Evolutionary conservation across 2,888 invertebrate genomes (phyloP), one percentile per base, ranked within the genome.

Genomic region (Pandemis corylana): DNA sequence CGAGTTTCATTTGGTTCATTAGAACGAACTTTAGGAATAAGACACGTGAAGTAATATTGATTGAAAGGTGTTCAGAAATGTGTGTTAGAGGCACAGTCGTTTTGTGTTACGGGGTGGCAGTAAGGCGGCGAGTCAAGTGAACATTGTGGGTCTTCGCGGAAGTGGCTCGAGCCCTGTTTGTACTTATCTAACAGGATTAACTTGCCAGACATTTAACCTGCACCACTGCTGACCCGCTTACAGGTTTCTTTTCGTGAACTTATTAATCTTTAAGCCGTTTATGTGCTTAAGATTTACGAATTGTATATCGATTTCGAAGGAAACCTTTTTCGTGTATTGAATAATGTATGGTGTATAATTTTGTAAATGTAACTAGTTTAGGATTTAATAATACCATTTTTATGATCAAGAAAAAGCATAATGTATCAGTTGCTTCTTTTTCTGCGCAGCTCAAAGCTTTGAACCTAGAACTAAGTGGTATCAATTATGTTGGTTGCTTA

Each of bases 141-240:
- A 81, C 84, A 83, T 90, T 93, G 93, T 90, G 87, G 90, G 94
- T 91, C 94, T 94, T 94, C 93, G 77, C 67, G 75, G 83, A 81
- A 93, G 92, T 93, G 93, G 92, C 90, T 88, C 53, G 28, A 87
- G 90, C 90, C 88, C 90, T 93, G 92, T 94, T 94, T 94, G 92
- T 94, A 92, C 89, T 90, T 94, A 85, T 94, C 92, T 93, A 93
- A 94, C 89, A 86, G 92, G 94, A 93, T 94, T 94, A 94, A 81
- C 85, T 87, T 85, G 80, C 78, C 82, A 86, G 89, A 88, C 91
- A 87, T 90, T 94, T 94, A 93, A 93, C 94, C 93, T 91, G 88
- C 85, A 86, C 87, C 88, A 90, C 92, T 92, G 90, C 86, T 93
- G 92, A 92, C 91, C 91, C 85, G 92, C 89, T 94, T 89, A 89